Evolutionary conservation across 2,113 vertebrate species (phyloP).

Genomic region (Puffinus mauretanicus): DNA sequence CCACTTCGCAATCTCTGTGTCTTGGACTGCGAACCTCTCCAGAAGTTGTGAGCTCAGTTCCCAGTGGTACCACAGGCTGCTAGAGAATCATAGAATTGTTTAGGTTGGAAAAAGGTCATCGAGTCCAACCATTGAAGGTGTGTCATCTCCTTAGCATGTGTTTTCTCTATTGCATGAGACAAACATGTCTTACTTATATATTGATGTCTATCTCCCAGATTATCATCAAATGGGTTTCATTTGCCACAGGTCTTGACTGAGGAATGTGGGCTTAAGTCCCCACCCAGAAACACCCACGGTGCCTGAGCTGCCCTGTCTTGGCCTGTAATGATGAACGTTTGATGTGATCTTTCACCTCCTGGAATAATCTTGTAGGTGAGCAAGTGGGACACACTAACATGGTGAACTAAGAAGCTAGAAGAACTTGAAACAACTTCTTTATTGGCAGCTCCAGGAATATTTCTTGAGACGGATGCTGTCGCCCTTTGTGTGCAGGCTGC

Average conservation of each 20-base stretch:
- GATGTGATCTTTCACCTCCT: neutral
- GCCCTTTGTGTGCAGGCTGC: neutral
- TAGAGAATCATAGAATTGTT: neutral
- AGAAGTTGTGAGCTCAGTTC: neutral
- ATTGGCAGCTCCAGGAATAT: neutral
- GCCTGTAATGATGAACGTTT: neutral
- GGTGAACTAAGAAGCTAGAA: neutral
- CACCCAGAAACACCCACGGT: neutral
- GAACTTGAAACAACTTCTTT: neutral
- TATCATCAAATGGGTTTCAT: neutral
- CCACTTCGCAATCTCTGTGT: neutral
- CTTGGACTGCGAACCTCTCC: neutral
- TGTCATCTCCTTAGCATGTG: neutral
- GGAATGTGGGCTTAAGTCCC: neutral
- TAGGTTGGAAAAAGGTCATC: too few relatives aligned
- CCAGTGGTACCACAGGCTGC: neutral
- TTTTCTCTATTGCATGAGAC: neutral
- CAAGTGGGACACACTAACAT: too few relatives aligned
- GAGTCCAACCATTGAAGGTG: neutral
- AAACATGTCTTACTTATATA: neutral
- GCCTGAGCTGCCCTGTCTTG: neutral
- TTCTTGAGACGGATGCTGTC: neutral
- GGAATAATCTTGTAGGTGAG: neutral
- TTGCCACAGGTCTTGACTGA: neutral
- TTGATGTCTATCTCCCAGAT: neutral